Evolutionary conservation across 2,888 invertebrate genomes (phyloP).

Genomic region (Xanthorhoe spadicearia): DNA sequence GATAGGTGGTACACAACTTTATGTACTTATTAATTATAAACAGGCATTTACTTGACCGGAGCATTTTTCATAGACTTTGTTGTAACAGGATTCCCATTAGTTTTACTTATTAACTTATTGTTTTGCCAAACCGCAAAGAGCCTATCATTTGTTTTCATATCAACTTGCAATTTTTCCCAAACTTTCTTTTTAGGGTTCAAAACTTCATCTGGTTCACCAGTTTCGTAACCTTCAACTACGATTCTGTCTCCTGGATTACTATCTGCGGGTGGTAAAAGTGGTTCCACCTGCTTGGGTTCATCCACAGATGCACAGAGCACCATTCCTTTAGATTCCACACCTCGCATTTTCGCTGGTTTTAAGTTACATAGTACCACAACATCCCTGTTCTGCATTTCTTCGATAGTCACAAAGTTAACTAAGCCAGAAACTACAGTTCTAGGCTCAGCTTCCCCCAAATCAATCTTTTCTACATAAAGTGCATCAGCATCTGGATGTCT

Average conservation of each 20-base stretch:
- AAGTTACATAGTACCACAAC: constrained; percentile 98
- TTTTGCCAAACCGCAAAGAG: constrained; percentile 94
- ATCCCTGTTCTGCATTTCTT: constrained; percentile 94
- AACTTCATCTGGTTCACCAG: constrained; percentile 91
- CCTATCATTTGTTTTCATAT: constrained; percentile 88
- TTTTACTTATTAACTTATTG: constrained; percentile 88
- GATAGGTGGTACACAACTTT: background rate
- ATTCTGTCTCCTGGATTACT: constrained; percentile 93
- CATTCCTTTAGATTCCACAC: constrained; percentile 96
- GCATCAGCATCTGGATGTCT: constrained; percentile 97
- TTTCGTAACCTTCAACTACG: constrained; percentile 92
- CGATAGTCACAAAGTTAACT: constrained; percentile 95
- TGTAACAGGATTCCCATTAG: constrained; percentile 89
- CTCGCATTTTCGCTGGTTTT: constrained; percentile 98
- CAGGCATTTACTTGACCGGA: constrained; percentile 88
- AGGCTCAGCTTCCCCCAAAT: constrained; percentile 90
- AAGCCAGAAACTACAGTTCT: constrained; percentile 94
- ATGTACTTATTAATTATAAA: background rate
- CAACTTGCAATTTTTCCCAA: constrained; percentile 96
- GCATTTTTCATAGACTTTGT: constrained; percentile 91
- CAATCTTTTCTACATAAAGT: constrained; percentile 96
- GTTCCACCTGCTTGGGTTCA: constrained; percentile 93
- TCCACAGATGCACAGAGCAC: constrained; percentile 94
- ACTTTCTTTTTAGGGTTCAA: constrained; percentile 98
- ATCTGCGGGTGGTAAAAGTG: constrained; percentile 90